Evolutionary conservation across 2,113 vertebrate species (phyloP), one percentile per base, ranked within the genome.

Genomic region (Patagioenas fasciata): DNA sequence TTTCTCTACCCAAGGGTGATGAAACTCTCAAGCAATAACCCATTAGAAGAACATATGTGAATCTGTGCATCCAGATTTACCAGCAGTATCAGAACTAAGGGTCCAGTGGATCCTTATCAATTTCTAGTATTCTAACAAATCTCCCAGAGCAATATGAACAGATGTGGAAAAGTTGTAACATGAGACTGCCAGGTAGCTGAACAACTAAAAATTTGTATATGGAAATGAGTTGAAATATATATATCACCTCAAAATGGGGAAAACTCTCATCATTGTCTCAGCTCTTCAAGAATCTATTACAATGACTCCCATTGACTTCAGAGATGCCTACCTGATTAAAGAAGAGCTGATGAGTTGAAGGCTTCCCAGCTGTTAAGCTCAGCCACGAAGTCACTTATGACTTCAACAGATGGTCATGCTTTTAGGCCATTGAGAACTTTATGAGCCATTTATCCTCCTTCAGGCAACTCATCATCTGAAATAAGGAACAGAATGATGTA

Each of bases 381-480:
- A 91, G 29, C 23, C 81, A 91, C 61, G 40, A 92, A 93, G 51
- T 86, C 87, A 77, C 50, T 64, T 65, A 81, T 91, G 91, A 67
- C 79, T 97, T 89, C 80, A 96, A 66, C 80, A 96, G 81, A 94
- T 94, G 94, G 79, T 93, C 44, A 53, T 89, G 60, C 73, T 92
- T 88, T 95, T 95, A 93, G 73, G 51, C 65, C 66, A 89, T 90
- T 96, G 93, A 97, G 86, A 94, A 96, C 54, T 83, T 74, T 88
- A 77, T 97, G 85, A 96, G 71, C 67, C 85, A 95, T 93, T 97
- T 91, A 91, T 88, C 67, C 84, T 87, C 80, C 88, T 96, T 83
- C 40, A 91, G 70, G 73, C 74, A 95, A 71, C 60, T 38, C 88
- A 86, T 96, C 54, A 71, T 73, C 50, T 92, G 57, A 73, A 93